Evolutionary conservation across 2,888 invertebrate genomes (phyloP), one percentile per base, ranked within the genome.

Genomic region (Chrysina gloriosa): DNA sequence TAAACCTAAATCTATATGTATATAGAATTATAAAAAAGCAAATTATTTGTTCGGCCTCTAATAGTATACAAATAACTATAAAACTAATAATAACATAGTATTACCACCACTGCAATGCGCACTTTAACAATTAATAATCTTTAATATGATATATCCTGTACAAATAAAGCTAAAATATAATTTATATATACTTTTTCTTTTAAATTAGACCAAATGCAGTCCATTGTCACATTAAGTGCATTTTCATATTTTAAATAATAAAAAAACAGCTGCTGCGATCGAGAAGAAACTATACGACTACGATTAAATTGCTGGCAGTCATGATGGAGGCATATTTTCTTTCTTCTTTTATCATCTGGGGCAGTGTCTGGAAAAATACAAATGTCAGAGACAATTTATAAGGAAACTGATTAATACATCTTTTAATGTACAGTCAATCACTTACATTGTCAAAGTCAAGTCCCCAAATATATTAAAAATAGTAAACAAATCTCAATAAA

Each of bases 81-180:
- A 19, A 52, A 52, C 48, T 50, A 65, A 50, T 61, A 61, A 61
- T 66, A 64, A 67, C 50, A 67, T 58, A 61, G 47, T 58, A 67
- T 73, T 71, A 77, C 77, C 79, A 79, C 78, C 76, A 75, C 75
- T 78, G 78, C 77, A 75, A 77, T 77, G 78, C 77, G 77, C 78
- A 78, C 77, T 78, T 77, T 75, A 75, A 79, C 79, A 80, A 76
- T 79, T 76, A 80, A 78, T 79, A 78, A 80, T 77, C 76, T 78
- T 80, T 77, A 77, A 76, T 52, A 52, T 61, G 58, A 21, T 73
- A 77, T 76, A 77, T 80, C 78, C 82, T 83, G 82, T 83, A 82
- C 82, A 83, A 79, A 80, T 82, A 82, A 82, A 82, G 82, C 81
- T 82, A 81, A 81, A 81, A 79, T 79, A 79, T 79, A 78, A 77